Evolutionary conservation across 2,797 vertebrate genomes (phyloP).

Genomic region (Lepilemur septentrionalis): DNA sequence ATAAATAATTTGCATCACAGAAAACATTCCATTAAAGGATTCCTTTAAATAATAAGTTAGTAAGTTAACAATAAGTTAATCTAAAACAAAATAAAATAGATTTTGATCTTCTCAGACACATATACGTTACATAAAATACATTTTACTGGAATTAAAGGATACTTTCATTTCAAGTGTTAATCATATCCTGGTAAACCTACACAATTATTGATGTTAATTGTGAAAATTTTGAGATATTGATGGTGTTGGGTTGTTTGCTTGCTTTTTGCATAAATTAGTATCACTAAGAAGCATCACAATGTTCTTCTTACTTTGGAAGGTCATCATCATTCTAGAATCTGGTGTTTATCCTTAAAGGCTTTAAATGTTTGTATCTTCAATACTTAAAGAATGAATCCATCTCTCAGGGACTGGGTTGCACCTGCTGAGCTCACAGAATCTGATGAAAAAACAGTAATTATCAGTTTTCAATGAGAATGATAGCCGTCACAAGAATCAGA

Average conservation of each 20-base stretch:
- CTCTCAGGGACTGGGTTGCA: background rate
- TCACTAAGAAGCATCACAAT: background rate
- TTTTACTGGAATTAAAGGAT: background rate
- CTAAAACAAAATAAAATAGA: background rate
- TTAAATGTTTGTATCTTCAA: background rate
- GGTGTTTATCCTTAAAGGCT: background rate
- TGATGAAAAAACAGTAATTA: background rate
- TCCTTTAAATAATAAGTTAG: background rate
- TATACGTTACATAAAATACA: background rate
- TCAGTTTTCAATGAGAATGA: background rate
- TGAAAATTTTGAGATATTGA: background rate
- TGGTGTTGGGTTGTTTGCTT: background rate
- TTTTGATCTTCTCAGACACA: background rate
- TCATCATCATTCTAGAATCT: background rate
- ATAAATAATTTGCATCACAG: background rate
- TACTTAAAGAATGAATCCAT: background rate
- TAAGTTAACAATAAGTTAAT: background rate
- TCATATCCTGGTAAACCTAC: background rate
- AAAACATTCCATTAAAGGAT: background rate
- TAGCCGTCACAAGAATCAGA: background rate
- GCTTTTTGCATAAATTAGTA: background rate
- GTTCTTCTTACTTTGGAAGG: background rate
- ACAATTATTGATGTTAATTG: constrained; percentile 7
- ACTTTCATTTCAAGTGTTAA: background rate
- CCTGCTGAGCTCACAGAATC: background rate